Conservation (phyloP, 2,113 vertebrate genomes). For the Psophia crepitans region DNA sequence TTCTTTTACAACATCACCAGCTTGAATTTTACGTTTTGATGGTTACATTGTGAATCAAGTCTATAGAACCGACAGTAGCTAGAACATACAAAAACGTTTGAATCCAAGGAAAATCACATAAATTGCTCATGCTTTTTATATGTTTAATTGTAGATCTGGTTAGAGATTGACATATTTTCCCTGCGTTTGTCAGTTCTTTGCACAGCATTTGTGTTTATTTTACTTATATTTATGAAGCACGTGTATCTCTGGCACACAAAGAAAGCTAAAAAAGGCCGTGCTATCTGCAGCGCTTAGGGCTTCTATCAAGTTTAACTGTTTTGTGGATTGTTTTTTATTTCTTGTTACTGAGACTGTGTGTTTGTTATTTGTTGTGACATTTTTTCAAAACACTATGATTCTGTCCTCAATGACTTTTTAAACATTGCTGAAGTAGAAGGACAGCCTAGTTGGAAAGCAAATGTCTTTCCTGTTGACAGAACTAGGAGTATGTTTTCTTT, state of each 20-base stretch:
- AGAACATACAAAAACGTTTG: neutral
- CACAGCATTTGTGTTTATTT: conserved; percentile 24
- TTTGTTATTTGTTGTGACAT: neutral
- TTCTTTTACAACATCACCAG: neutral
- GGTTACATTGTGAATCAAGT: conserved; percentile 9
- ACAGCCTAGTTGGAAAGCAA: neutral
- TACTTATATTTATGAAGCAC: neutral
- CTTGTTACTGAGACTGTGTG: neutral
- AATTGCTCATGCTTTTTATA: conserved; percentile 6
- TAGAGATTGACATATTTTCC: conserved; percentile 43
- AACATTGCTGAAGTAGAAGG: neutral
- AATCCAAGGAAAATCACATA: neutral
- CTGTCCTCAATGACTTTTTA: neutral
- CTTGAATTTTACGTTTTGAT: conserved; percentile 14
- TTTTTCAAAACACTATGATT: neutral
- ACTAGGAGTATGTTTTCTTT: neutral
- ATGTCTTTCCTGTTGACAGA: neutral
- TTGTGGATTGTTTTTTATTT: neutral
- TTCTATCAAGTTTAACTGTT: neutral
- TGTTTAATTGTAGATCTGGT: conserved; percentile 35
- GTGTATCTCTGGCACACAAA: neutral
- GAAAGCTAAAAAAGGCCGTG: neutral
- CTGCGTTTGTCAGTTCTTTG: conserved; percentile 4
- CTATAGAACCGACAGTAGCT: neutral
- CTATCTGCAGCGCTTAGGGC: neutral